Percentiles rank a stretch among this genome's conserved stretches.
Conservation (phyloP, 2,888 invertebrate species). For the Drosophila setosimentum region DNA sequence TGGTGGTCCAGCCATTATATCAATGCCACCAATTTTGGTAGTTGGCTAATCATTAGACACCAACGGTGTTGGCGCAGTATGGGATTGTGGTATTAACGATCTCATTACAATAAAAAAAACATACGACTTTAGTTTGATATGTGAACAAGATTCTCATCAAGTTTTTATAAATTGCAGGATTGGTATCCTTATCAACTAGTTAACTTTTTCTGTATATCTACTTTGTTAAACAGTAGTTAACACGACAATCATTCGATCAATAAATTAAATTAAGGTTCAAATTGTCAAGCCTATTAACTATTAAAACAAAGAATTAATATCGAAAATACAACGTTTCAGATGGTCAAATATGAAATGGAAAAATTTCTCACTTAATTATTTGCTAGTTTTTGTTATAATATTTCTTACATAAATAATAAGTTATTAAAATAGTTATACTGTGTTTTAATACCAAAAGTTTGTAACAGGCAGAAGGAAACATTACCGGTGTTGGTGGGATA, state of each 20-base stretch:
- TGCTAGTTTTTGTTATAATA: neutral
- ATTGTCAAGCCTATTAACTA: neutral
- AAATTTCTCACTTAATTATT: neutral
- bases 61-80: constrained; percentile 45
- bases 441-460: neutral
- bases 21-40: constrained; percentile 81
- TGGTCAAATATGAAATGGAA: neutral
- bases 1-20: constrained; percentile 66
- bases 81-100: constrained; percentile 2
- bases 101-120: neutral
- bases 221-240: neutral
- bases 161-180: neutral
- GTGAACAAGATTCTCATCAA: constrained; percentile 1
- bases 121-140: neutral
- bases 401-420: neutral
- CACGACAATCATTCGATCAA: neutral
- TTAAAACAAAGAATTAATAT: neutral
- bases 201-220: neutral
- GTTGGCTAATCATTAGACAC: constrained; percentile 72
- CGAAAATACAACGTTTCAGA: neutral
- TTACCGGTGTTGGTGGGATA: no score
- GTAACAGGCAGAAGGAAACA: no score
- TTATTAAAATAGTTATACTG: neutral
- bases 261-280: neutral
- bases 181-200: neutral